Evolutionary conservation across 2,888 invertebrate species (phyloP), one percentile per base, ranked within the genome.

Genomic region (Lasioglossum marginatum): DNA sequence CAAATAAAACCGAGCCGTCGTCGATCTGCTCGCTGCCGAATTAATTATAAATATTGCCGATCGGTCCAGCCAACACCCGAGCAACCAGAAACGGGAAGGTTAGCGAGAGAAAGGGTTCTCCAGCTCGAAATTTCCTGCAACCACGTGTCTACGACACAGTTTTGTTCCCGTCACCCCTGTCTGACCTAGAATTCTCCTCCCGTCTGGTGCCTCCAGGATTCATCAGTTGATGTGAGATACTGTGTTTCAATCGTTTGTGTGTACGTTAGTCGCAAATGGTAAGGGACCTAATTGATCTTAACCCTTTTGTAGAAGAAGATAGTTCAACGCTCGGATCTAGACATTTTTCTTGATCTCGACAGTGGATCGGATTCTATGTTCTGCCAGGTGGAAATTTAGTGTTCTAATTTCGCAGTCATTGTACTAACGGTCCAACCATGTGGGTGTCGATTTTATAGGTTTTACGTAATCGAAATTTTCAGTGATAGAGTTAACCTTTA

Each of bases 1-100:
- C 87, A 89, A 89, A 89, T 89, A 89, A 89, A 89, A 83, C 75
- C 66, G 75, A 60, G n/a, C 84, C 77, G 74, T 73, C 43, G 78
- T 48, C 70, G 60, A 52, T 66, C 75, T 45, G 79, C 73, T 84
- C 84, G 81, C 34, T 68, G 48, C 27, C 60, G 43, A 82, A 88
- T 87, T 88, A 87, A 85, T 85, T 83, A 87, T 79, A 79, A 85
- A 83, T 80, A 84, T 87, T 71, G 74, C 52, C 66, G 68, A 52
- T 75, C 60, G 63, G 63, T 63, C 63, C 19, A 63, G 16, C 63
- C 16, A 16, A 8, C n/a, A n/a, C 57, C n/a, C n/a, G n/a, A 12
- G n/a, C 57, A n/a, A 57, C 57, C n/a, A 10, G 57, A n/a, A n/a
- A n/a, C 57, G 10, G 23, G 10, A n/a, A 57, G n/a, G 12, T n/a